Base-by-base conservation (phyloP, 1,140 invertebrate species). In the Uloborus diversus region DNA sequence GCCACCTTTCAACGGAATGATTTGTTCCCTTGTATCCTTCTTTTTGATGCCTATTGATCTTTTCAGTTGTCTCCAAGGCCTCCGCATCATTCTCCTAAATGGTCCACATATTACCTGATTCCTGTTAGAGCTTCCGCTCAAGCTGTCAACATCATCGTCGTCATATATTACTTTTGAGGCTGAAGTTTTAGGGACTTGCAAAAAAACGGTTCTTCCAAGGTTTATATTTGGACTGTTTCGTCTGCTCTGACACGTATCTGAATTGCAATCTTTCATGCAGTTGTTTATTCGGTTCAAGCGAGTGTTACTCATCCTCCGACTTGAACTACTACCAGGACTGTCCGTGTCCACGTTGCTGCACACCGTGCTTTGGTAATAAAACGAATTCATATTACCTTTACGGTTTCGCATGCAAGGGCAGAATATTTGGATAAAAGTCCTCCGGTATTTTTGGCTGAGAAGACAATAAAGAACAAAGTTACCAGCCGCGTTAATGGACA, bases 401-500 rank as follows among this genome's bases (percentile, higher is more conserved):
- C 61, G 73, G 5, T 70, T 70, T 37, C 76, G 65, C 9, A 84
- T 17, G 71, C 88, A 89, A 7, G 86, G 86, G 37, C 90, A 91
- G 84, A 94, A 91, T 1, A 93, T 88, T 49, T 88, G 85, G 49
- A 90, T 86, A 81, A 94, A 91, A 11, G 92, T 94, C 69, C 89
- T 89, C 25, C 93, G 88, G 86, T 94, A 94, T 82, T 92, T 92
- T 84, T 92, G 91, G 82, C 92, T 93, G 82, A 94, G 89, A 28
- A 91, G 90, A 73, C 92, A 93, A 85, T 94, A 94, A 32, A 94
- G 86, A 62, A 94, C 87, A 86, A 94, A 94, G 86, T 94, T 94
- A 2, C 88, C 89, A 0, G 88, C 87, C 1, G 93, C 90, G 86
- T 94, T 94, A 33, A 94, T 86, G 32, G 90, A 89, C 17, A 92